Evolutionary conservation across 2,888 invertebrate genomes (phyloP).

Genomic region (Emmelina monodactyla): DNA sequence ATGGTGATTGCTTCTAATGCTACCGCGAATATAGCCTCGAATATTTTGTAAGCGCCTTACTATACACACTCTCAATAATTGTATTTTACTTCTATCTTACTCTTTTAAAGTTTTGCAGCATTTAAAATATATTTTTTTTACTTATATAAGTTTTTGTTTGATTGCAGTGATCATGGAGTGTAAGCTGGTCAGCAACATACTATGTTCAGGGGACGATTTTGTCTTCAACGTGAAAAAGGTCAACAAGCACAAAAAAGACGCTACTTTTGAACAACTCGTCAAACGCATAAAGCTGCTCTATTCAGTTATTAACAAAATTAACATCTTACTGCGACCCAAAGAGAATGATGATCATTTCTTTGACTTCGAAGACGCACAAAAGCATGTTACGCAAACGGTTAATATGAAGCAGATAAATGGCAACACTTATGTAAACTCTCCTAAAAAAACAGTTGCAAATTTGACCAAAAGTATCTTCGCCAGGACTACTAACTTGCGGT

Average conservation of each 20-base stretch:
- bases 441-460: constrained; percentile 22
- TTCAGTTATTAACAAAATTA: constrained; percentile 40
- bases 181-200: constrained; percentile 43
- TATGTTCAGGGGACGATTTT: constrained; percentile 27
- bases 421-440: constrained; percentile 32
- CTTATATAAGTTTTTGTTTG: too few species aligned
- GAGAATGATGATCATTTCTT: constrained; percentile 40
- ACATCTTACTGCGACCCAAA: constrained; percentile 33
- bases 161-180: constrained; percentile 45
- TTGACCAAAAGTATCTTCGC: constrained; percentile 41
- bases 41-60: too few species aligned
- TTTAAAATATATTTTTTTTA: too few species aligned
- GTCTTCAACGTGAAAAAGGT: constrained; percentile 26
- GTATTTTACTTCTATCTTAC: too few species aligned
- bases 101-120: too few species aligned
- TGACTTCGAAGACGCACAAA: constrained; percentile 23
- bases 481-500: constrained; percentile 31
- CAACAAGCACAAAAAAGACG: constrained; percentile 21
- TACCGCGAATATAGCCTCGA: too few species aligned
- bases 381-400: constrained; percentile 36
- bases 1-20: too few species aligned
- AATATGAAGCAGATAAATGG: constrained; percentile 19
- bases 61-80: too few species aligned
- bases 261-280: constrained; percentile 30
- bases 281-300: constrained; percentile 47